Percentiles rank a stretch among this genome's conserved stretches.
Conservation (phyloP, 2,888 invertebrate species). For the Rhagium mordax region DNA sequence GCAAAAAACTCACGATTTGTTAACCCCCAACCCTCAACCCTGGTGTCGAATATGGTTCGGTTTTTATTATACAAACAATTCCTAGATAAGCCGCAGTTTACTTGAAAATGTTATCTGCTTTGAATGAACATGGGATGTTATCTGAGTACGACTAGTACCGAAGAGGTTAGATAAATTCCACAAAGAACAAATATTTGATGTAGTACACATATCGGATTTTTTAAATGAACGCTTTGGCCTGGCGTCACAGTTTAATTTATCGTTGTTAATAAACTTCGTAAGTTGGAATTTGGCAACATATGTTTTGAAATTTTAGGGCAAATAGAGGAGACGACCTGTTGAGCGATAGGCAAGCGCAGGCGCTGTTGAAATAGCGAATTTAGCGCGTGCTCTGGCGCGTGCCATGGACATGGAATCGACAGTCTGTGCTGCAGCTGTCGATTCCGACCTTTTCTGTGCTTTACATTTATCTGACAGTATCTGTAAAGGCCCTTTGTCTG, state of each 20-base stretch:
- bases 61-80: background rate
- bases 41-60: too few relatives aligned
- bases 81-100: background rate
- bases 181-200: background rate
- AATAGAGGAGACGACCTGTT: conserved; percentile 49
- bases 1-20: too few relatives aligned
- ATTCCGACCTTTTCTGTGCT: conserved; percentile 52
- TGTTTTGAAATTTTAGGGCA: conserved; percentile 10
- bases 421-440: conserved; percentile 54
- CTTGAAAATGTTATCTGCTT: background rate
- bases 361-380: conserved; percentile 49
- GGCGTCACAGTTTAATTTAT: background rate
- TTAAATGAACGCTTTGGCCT: background rate
- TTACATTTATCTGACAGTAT: conserved; percentile 54
- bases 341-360: conserved; percentile 47
- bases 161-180: background rate
- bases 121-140: background rate
- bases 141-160: background rate
- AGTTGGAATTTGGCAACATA: conserved; percentile 25
- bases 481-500: conserved; percentile 54
- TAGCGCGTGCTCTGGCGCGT: conserved; percentile 57
- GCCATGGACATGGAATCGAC: conserved; percentile 49
- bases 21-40: too few relatives aligned
- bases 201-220: background rate
- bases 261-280: background rate